Base-by-base conservation (phyloP, 2,113 vertebrate species). In the Silurus meridionalis region DNA sequence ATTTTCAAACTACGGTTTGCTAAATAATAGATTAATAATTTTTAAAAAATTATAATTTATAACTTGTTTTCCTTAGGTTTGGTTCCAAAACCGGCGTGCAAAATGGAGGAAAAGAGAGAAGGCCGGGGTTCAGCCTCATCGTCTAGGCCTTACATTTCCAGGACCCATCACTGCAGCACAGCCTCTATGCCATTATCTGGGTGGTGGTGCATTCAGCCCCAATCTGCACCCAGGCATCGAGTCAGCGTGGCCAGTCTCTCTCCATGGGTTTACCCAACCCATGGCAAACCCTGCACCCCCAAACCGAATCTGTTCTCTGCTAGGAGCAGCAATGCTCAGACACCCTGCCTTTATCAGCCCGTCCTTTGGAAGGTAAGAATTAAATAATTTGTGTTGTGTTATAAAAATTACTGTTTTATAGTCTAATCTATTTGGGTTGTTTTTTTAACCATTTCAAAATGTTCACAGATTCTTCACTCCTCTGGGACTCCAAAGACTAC, bases 71-170 rank as follows among this genome's bases (percentile, higher is more conserved):
- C 87, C 88, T 90, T 87, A 97, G 96, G 96, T 97, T 83, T 97
- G 96, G 96, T 97, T 97, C 92, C 96, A 97, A 93, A 97, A 97
- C 94, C 96, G 96, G 67, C 94, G 96, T 91, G 96, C 96, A 86
- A 97, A 97, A 91, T 97, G 96, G 96, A 95, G 96, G 91, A 97
- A 97, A 93, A 92, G 96, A 89, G 96, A 97, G 91, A 97, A 97
- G 91, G 96, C 95, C 28, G 96, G 96, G 74, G 94, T 95, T 80
- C 96, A 95, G 89, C 93, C 93, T 82, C 95, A 96, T 82, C 94
- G 94, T 48, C 94, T 95, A 46, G 95, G 95, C 84, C 91, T 96
- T 91, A 95, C 95, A 84, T 96, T 96, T 89, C 94, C 96, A 0
- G 95, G 96, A 88, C 95, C 95, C 19, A 91, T 96, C 53, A 94